Base-by-base conservation (phyloP, 2,113 vertebrate genomes). In the Callionymus lyra region DNA sequence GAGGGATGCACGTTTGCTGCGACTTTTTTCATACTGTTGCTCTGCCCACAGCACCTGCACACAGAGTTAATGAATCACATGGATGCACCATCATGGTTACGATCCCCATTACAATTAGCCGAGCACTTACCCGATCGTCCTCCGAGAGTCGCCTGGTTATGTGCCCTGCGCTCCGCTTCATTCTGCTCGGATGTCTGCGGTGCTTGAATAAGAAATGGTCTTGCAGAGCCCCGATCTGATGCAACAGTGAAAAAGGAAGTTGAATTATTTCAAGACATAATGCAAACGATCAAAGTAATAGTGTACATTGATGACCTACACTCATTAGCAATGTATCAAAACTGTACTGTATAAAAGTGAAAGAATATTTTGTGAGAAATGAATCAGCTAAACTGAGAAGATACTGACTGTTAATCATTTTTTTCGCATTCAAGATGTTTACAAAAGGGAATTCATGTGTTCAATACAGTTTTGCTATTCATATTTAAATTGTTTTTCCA, bases 121-220 rank as follows among this genome's bases (percentile, higher is more conserved):
- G 10, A 13, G 1, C 14, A 44, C 60, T 86, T 78, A 98, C 95
- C 52, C 93, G 74, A 35, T 91, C 87, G 52, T 98, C 95, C 68
- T 98, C 92, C 2, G 89, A 87, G 48, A 98, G 84, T 55, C 88
- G 84, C 70, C 91, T 96, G 46, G 92, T 97, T 61, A 97, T 84
- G 44, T 89, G 93, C 44, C 65, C 31, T 6, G 91, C 87, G 50
- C 91, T 91, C 68, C 95, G 89, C 75, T 86, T 90, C 69, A 87
- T 89, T 60, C 94, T 85, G 67, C 80, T 84, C 39, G 91, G 88
- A 45, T 97, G 92, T 47, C 38, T 87, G 68, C 78, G 86, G 52
- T 94, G 90, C 72, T 81, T 91, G 79, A 97, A 90, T 73, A 97
- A 75, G 74, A 92, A 98, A 62, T 92, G 92, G 76, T 98, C 91